Evolutionary conservation across 2,113 vertebrate species (phyloP), one percentile per base, ranked within the genome.

Genomic region (Motacilla tschutschensis): DNA sequence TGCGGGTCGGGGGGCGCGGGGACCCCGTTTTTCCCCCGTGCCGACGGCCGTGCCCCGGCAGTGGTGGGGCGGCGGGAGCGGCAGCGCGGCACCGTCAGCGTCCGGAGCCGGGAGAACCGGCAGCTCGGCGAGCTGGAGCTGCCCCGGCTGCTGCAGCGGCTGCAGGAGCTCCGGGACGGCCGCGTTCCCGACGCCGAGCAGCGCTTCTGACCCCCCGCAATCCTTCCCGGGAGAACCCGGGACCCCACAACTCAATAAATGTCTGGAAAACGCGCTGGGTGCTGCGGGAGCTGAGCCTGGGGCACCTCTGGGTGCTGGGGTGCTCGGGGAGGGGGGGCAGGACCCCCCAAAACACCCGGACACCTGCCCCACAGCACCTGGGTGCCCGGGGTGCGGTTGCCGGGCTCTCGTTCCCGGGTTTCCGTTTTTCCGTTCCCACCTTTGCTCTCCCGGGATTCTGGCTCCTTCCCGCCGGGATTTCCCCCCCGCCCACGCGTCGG

Each of bases 331-430:
- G 18, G 14, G 26, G 55, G 40, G 17, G 3, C 47, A 50, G 38
- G 15, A 28, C 7, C 13, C 64, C 51, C 36, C 7, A 15, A 6
- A 15, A 16, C 25, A 5, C 15, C 6, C 7, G 64, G 36, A 4
- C 2, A 2, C 4, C 10, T 28, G 2, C 33, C 3, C 14, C 51
- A 4, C 41, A 3, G 0, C 10, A 0, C 31, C 3, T 6, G 38
- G 24, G 11, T 18, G 11, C 24, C 43, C 59, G 12, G 9, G 12
- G 40, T 40, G 12, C 9, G 0, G 2, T 14, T 28, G 31, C 47
- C 43, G 17, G 53, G 5, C 1, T 31, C 20, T 3, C 36, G 2
- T 35, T 59, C 20, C 64, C 54, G 1, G 4, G 6, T 50, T 59
- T 40, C 64, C 19, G 5, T 33, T 79, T 50, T 59, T 40, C 64